Conservation (phyloP, 2,797 vertebrate genomes). For the Labroides dimidiatus region DNA sequence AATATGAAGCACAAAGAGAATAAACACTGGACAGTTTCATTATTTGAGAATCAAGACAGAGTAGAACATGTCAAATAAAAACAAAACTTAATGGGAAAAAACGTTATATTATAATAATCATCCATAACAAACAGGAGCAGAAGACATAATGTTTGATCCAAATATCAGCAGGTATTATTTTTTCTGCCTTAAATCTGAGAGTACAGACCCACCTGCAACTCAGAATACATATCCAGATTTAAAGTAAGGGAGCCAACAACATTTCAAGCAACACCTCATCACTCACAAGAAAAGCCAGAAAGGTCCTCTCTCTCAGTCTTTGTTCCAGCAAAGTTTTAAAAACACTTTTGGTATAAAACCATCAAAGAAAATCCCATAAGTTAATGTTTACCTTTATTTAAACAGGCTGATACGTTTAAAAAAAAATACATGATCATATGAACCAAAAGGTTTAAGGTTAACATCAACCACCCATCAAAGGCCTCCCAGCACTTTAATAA, state of each 20-base stretch:
- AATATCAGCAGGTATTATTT: conserved; percentile 24
- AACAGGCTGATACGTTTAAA: conserved; percentile 7
- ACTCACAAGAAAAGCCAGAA: neutral
- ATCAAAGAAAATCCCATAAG: neutral
- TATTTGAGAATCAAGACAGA: conserved; percentile 3
- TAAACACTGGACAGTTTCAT: conserved; percentile 14
- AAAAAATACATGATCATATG: conserved; percentile 26
- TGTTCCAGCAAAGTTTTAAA: neutral
- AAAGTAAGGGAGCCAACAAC: neutral
- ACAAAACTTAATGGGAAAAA: conserved; percentile 10
- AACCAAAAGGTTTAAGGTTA: conserved; percentile 1
- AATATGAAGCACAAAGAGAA: conserved; percentile 9
- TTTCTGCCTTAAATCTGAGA: conserved; percentile 36
- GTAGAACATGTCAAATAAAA: neutral
- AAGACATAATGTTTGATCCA: neutral
- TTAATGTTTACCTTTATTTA: conserved; percentile 21
- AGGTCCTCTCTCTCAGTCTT: neutral
- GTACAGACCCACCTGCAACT: neutral
- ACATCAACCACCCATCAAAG: conserved; percentile 35
- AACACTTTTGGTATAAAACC: neutral
- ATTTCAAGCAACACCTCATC: neutral
- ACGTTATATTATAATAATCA: conserved; percentile 21
- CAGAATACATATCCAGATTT: neutral
- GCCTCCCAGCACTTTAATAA: conserved; percentile 40
- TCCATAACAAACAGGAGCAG: conserved; percentile 11